phyloP scores from a whole-genome alignment of 2,797 vertebrate genomes.

The Vireo griseus region DNA sequence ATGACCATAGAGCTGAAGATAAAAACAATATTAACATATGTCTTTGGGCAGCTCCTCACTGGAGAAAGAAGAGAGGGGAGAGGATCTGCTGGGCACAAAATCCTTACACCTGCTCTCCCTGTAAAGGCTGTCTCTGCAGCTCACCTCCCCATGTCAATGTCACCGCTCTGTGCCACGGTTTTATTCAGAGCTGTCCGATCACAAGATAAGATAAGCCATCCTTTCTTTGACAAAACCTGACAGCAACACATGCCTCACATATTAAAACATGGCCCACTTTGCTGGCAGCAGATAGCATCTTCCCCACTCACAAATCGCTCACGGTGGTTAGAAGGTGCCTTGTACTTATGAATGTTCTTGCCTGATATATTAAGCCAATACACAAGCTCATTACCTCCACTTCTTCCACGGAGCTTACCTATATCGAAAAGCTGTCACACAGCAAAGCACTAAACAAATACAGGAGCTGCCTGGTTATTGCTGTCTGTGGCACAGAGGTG shows the following conservation, averaged over 20 bases:
- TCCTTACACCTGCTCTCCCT: not conserved
- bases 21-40: not conserved
- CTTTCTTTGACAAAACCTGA: slow-evolving; percentile 14
- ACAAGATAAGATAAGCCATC: not conserved
- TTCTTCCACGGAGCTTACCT: not conserved
- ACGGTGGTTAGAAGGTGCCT: not conserved
- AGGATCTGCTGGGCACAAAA: not conserved
- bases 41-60: not conserved
- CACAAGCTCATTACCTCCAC: slow-evolving; percentile 16
- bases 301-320: not conserved
- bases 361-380: slow-evolving; percentile 55
- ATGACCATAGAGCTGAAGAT: fast-evolving
- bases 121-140: not conserved
- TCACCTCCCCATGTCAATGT: not conserved
- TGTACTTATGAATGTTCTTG: not conserved
- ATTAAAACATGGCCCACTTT: not conserved
- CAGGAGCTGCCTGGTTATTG: not conserved
- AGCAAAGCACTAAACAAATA: slow-evolving; percentile 10
- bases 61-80: not conserved
- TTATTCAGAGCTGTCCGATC: not conserved
- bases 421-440: slow-evolving; percentile 51
- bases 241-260: not conserved
- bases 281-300: slow-evolving; percentile 29
- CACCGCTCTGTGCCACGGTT: fast-evolving
- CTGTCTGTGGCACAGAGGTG: not conserved